Base-by-base conservation (phyloP, 2,888 invertebrate species). In the Brachypterus glaber region DNA sequence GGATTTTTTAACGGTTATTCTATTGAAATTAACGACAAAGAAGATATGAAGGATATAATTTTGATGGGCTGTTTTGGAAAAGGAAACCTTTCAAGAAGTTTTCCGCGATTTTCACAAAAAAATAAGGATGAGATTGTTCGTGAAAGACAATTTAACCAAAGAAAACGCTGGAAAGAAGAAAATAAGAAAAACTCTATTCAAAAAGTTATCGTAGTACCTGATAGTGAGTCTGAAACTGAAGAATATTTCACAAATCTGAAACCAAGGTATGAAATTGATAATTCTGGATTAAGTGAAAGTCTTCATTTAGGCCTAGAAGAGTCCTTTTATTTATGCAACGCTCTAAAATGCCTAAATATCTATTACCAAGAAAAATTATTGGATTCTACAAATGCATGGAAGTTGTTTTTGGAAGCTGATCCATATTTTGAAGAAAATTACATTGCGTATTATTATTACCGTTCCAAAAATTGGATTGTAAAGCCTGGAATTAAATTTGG, bases 401-500 rank as follows among this genome's bases (percentile, higher is more conserved):
- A 69, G 7, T 52, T 72, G 25, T 84, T 84, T 55, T 59, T 60
- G 33, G 58, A 69, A 33, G 63, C 66, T 11, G 77, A 86, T 52
- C 54, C 61, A 12, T 63, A 70, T 43, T 90, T 89, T 66, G 45
- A 76, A 5, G 66, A 69, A 30, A 78, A 76, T 54, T 85, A 92
- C 66, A 73, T 83, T 17, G 81, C 79, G 1, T 95, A 91, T 63
- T 79, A 87, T 60, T 82, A 90, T 63, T 84, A 83, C 57, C 75
- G 88, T 50, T 76, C 83, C n/a, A 87, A 86, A 63, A 89, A 88
- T 29, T 95, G 92, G 85, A 74, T 92, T 39, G 85, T 92, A 0
- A 90, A 87, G 62, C 74, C 84, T 35, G 93, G 91, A 26, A 68
- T 87, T 2, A 89, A 91, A 63, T 93, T 84, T 73, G 92, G 92